A percentile compares a stretch with the other conserved stretches of the same genome.
Conservation (phyloP, 1,140 invertebrate species). For the Wiebesia pumilae region DNA sequence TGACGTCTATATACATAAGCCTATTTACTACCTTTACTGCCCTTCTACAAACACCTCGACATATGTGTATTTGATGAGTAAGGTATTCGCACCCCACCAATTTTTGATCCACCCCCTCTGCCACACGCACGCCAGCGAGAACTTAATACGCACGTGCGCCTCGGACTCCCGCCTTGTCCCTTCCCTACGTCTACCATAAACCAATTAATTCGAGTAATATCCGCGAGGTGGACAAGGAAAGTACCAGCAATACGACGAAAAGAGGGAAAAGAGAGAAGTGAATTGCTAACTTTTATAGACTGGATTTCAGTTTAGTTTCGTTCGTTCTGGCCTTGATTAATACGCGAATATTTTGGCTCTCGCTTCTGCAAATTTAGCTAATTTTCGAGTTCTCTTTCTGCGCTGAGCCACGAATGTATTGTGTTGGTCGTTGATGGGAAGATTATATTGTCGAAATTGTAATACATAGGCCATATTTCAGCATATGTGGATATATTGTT, state of each 20-base stretch:
- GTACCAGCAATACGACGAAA: not conserved
- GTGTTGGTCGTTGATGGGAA: not conserved
- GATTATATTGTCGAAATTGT: not conserved
- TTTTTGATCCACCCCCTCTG: conserved; percentile 44
- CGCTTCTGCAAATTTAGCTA: not conserved
- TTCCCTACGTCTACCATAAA: not conserved
- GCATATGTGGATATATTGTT: not conserved
- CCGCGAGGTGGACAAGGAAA: not conserved
- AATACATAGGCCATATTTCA: not conserved
- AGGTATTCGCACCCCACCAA: not conserved
- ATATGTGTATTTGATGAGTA: not conserved
- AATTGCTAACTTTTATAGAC: conserved; percentile 7
- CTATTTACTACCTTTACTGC: not conserved
- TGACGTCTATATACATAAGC: not conserved
- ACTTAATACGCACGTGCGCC: conserved; percentile 46
- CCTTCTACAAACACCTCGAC: not conserved
- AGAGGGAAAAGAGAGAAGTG: not conserved
- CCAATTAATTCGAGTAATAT: conserved; percentile 42
- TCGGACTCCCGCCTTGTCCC: not conserved
- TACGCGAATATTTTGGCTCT: not conserved
- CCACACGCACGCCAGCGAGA: conserved; percentile 27
- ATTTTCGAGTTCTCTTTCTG: not conserved
- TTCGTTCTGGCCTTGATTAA: not conserved
- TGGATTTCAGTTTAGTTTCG: not conserved
- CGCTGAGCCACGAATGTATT: not conserved